phyloP scores from a whole-genome alignment of 2,113 vertebrate species.

The Petroica traversi region DNA sequence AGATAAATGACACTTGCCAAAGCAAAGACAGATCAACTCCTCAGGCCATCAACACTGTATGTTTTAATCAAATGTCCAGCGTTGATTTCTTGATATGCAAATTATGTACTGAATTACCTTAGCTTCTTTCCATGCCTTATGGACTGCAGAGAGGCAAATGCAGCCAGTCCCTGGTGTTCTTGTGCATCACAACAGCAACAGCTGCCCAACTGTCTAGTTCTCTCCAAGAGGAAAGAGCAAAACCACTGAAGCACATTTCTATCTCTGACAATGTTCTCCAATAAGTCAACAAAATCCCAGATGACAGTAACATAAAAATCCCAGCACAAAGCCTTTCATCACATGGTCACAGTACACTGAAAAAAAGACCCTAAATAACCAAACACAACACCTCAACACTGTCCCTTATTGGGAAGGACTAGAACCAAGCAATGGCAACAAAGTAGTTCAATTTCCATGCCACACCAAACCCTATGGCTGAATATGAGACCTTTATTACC shows the following conservation, averaged over 20 bases:
- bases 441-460: background rate
- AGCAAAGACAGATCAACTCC: background rate
- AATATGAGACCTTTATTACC: background rate
- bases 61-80: constrained; percentile 21
- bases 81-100: constrained; percentile 15
- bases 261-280: background rate
- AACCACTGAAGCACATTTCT: background rate
- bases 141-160: background rate
- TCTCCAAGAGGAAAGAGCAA: background rate
- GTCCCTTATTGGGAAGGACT: background rate
- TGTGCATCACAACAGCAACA: background rate
- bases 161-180: background rate
- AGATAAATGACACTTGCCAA: background rate
- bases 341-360: background rate
- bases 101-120: background rate
- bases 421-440: background rate
- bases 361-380: background rate
- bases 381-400: background rate
- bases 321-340: background rate
- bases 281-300: background rate
- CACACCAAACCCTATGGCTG: background rate
- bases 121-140: background rate
- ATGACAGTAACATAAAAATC: background rate
- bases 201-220: background rate
- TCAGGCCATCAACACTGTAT: background rate